Evolutionary conservation across 2,888 invertebrate species (phyloP).

Genomic region (Hedychridium roseum): DNA sequence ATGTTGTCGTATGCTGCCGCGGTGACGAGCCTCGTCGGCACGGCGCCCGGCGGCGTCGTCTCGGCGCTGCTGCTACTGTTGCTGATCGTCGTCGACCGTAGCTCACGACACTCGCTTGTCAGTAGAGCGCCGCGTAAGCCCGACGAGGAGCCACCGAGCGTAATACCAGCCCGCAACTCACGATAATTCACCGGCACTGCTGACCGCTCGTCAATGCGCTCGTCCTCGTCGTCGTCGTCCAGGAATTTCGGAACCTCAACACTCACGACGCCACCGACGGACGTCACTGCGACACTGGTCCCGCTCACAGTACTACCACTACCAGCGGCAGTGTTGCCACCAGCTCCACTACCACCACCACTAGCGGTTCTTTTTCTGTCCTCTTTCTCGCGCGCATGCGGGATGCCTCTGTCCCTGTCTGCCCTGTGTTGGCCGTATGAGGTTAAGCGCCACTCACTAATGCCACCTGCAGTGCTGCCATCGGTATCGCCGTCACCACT

Average conservation of each 20-base stretch:
- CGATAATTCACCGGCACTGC: slow-evolving; percentile 26
- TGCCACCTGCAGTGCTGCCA: slow-evolving; percentile 9
- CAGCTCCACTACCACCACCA: background rate
- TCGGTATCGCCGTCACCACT: slow-evolving; percentile 7
- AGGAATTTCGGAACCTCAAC: slow-evolving; percentile 3
- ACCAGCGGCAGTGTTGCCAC: slow-evolving; percentile 12
- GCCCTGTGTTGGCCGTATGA: too few species aligned
- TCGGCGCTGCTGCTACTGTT: background rate
- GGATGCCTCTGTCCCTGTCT: too few species aligned
- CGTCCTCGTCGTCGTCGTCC: slow-evolving; percentile 24
- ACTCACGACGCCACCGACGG: slow-evolving; percentile 28
- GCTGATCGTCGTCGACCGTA: slow-evolving; percentile 3
- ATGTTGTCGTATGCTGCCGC: slow-evolving; percentile 51
- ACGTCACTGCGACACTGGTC: slow-evolving; percentile 26
- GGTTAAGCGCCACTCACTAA: slow-evolving; percentile 7
- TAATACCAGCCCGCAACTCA: slow-evolving; percentile 7
- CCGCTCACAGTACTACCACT: slow-evolving; percentile 11
- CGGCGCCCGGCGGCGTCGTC: background rate
- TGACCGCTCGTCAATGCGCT: too few species aligned
- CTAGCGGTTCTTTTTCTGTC: too few species aligned
- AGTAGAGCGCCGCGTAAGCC: slow-evolving; percentile 11
- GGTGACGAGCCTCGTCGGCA: background rate
- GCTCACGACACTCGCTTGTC: background rate
- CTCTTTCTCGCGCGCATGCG: too few species aligned
- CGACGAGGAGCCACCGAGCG: slow-evolving; percentile 7